These are phyloP conservation scores for Ascaphus truei DNA, from an alignment of 2,113 vertebrate species.

Conservation along the genomic window DNA sequence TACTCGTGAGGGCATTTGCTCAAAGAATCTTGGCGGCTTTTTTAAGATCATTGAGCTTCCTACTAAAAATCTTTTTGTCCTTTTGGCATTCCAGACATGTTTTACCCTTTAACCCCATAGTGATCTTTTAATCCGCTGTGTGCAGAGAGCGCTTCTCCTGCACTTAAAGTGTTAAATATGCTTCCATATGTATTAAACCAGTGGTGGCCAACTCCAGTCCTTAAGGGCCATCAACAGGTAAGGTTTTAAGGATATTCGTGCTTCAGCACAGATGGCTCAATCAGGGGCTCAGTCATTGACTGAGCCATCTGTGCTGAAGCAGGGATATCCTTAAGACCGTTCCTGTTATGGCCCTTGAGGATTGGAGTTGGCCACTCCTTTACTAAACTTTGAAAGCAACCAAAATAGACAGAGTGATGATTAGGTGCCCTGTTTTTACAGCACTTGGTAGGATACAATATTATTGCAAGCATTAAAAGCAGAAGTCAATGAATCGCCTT, in stretches of 20 bases:
- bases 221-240: no score
- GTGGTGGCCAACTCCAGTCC: no score
- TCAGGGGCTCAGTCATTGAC: no score
- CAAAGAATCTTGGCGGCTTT: slow-evolving; percentile 10
- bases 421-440: not conserved
- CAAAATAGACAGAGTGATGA: not conserved
- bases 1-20: slow-evolving; percentile 6
- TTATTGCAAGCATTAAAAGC: not conserved
- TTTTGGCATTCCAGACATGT: slow-evolving; percentile 16
- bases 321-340: no score
- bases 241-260: no score
- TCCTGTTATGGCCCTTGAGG: no score
- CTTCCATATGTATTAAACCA: slow-evolving; percentile 31
- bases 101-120: slow-evolving; percentile 24
- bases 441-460: not conserved
- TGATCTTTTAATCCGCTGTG: slow-evolving; percentile 27
- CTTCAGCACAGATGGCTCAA: no score
- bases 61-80: slow-evolving; percentile 18
- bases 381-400: slow-evolving; percentile 23
- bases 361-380: no score
- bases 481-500: not conserved
- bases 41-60: slow-evolving; percentile 26
- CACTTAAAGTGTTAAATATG: slow-evolving; percentile 27
- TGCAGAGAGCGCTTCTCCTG: slow-evolving; percentile 5
- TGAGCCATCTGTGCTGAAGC: no score